A percentile compares a stretch with the other conserved stretches of the same genome.
Evolutionary conservation across 2,797 vertebrate species (phyloP).

Genomic region (Zenarchopterus dispar): DNA sequence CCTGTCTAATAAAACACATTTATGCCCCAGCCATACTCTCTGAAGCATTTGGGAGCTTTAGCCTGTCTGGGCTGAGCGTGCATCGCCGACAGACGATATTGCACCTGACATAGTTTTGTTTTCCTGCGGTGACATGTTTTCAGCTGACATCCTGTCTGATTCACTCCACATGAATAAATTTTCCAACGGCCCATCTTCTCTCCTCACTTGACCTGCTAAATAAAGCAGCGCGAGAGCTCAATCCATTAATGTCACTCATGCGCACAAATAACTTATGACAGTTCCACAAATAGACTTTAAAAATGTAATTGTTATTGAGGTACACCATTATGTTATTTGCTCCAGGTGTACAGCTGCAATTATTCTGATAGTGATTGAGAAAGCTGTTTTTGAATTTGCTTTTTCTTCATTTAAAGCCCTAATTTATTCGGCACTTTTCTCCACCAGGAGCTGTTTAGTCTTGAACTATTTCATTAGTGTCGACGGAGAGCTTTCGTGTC

Average conservation of each 20-base stretch:
- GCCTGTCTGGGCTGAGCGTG: conserved; percentile 22
- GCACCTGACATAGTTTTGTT: conserved; percentile 65
- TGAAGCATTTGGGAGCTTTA: conserved; percentile 18
- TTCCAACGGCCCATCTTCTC: conserved; percentile 35
- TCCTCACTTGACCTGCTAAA: conserved; percentile 59
- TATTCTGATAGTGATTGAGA: conserved; percentile 21
- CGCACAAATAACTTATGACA: conserved; percentile 52
- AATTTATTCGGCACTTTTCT: conserved; percentile 30
- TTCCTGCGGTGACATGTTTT: conserved; percentile 48
- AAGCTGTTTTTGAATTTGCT: conserved; percentile 13
- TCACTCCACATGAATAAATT: conserved; percentile 68
- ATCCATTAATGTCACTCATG: conserved; percentile 64
- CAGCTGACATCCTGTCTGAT: conserved; percentile 51
- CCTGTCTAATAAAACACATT: conserved; percentile 62
- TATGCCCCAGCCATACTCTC: conserved; percentile 44
- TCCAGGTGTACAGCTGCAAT: conserved; percentile 29
- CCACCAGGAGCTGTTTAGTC: conserved; percentile 20
- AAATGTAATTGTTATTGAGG: conserved; percentile 56
- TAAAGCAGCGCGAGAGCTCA: conserved; percentile 48
- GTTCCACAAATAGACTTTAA: conserved; percentile 50
- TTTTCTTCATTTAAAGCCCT: conserved; percentile 32
- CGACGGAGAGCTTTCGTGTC: conserved; percentile 19
- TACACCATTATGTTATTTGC: conserved; percentile 20
- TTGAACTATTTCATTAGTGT: conserved; percentile 42
- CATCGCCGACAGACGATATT: conserved; percentile 51